Evolutionary conservation across 23 tunicate genomes (phyloP), one percentile per base, ranked within the genome.

Genomic region (Pegea sp.): DNA sequence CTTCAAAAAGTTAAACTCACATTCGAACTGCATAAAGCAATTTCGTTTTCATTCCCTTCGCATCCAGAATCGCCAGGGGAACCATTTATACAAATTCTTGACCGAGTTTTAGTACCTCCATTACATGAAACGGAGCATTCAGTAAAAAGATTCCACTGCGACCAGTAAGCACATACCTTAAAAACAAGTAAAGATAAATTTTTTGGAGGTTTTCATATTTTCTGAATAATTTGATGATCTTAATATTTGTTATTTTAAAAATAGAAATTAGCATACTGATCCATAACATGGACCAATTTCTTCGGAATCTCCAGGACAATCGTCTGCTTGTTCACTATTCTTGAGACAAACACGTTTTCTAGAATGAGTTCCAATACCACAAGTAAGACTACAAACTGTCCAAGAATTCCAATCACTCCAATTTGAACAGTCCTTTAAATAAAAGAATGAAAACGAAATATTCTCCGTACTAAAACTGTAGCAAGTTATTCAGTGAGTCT

Each of bases 381-480:
- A 67, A 8, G 66, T 60, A 20, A 32, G 44, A 4, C 66, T 26
- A 69, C 93, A 81, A 28, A 31, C 51, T 0, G 65, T 21, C 70
- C 70, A 81, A 6, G 75, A 16, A 11, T 59, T 16, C 93, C 93
- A 81, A 23, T 31, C 24, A 0, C 63, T 66, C 81, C 81, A 81
- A 30, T 28, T 30, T 34, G 71, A 57, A 34, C 93, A 81, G 22
- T 30, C 29, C 92, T 78, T 67, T n/a, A 61, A 18, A 6, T 11
- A 11, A 18, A 50, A 13, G 55, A 50, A 19, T 50, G 55, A 50
- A 11, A 38, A 38, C 46, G 46, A 38, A 8, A 38, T 8, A 38
- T 11, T 11, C 16, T 16, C 13, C 13, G 46, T 16, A n/a, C n/a
- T n/a, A n/a, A n/a, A n/a, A n/a, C n/a, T n/a, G n/a, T n/a, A n/a